Conservation (phyloP, 2,888 invertebrate species). For the Deilephila elpenor region DNA sequence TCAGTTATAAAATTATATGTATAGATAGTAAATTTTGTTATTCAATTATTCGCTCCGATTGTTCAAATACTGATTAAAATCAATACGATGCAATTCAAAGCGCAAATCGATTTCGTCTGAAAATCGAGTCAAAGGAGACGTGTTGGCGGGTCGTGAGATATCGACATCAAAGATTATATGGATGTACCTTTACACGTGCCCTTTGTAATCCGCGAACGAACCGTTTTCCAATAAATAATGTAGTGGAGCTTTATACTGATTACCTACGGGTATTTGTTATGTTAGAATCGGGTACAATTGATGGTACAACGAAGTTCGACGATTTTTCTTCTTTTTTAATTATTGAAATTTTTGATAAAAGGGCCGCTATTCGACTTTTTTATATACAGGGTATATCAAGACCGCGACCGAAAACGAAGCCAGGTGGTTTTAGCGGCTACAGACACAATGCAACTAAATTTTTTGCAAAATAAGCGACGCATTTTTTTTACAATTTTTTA, state of each 20-base stretch:
- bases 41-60: background rate
- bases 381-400: too few species aligned
- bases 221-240: constrained; percentile 11
- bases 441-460: too few species aligned
- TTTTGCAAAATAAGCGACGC: too few species aligned
- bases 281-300: background rate
- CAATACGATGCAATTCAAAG: background rate
- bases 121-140: background rate
- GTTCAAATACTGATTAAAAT: background rate
- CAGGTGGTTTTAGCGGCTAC: too few species aligned
- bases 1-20: too few species aligned
- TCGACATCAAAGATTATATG: constrained; percentile 1
- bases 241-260: background rate
- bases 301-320: too few species aligned
- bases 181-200: background rate
- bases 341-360: too few species aligned
- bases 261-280: constrained; percentile 7
- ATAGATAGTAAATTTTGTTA: background rate
- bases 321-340: too few species aligned
- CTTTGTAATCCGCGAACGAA: background rate
- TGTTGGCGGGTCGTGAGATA: background rate
- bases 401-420: too few species aligned
- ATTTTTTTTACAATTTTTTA: too few species aligned
- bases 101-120: background rate
- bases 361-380: too few species aligned